Evolutionary conservation across 1,140 invertebrate genomes (phyloP), one percentile per base, ranked within the genome.

Genomic region (Phortica variegata): DNA sequence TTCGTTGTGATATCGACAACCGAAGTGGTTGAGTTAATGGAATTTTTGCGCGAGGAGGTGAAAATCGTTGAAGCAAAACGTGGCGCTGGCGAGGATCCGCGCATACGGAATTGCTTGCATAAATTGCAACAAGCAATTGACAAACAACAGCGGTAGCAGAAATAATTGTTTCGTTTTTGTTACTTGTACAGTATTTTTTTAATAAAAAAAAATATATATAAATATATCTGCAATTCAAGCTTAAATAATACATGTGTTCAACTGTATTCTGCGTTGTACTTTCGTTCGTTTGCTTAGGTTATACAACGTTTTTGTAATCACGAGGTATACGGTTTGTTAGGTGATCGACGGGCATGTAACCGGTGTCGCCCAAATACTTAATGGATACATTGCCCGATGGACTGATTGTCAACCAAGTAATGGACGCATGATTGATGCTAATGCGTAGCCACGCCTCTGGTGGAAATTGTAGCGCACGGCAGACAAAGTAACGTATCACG

Each of bases 401-500:
- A 20, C 84, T 78, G 54, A 99, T 92, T 1, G 83, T 84, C 0
- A 99, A 60, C 87, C 90, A 93, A 0, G 97, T 98, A 39, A 99
- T 91, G 58, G 93, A 97, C 8, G 84, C 92, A 78, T 99, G 90
- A 73, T 92, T 89, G 8, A 99, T 78, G 19, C 85, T 87, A 54
- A 99, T 85, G 16, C 97, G 82, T 5, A 98, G 79, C 97, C 97
- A 99, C 10, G 89, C 96, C 79, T 98, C 94, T 0, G 94, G 87
- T 10, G 95, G 95, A 65, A 98, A 90, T 77, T 99, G 97, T n/a
- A 99, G 78, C 1, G 93, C 93, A 77, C 95, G 94, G 81, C 95
- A 98, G 13, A 97, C 87, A 79, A 98, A 97, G 78, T 97, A 99
- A 48, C 97, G 80, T 60, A 99, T 99, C 9, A 99, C 95, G 79